phyloP scores from a whole-genome alignment of 2,797 vertebrate genomes.

The Amazona ochrocephala region DNA sequence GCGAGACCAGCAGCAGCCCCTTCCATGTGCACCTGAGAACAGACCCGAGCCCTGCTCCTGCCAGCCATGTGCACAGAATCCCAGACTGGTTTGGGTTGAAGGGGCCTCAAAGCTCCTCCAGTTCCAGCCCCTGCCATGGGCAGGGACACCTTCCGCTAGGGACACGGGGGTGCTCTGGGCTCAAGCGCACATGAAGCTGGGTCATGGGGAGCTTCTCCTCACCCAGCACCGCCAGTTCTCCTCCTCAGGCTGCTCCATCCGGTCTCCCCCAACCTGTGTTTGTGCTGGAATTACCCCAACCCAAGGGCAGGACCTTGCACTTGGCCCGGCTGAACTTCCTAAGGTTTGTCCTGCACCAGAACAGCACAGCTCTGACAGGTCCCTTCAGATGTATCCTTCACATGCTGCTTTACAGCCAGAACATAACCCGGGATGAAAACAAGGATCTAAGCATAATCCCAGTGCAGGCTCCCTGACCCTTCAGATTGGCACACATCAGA shows the following conservation, averaged over 20 bases:
- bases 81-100: neutral
- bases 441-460: neutral
- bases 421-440: neutral
- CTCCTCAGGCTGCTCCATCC: neutral
- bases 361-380: neutral
- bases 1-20: neutral
- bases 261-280: neutral
- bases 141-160: neutral
- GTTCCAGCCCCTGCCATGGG: neutral
- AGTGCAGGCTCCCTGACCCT: neutral
- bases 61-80: neutral
- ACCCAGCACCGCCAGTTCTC: neutral
- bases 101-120: neutral
- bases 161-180: neutral
- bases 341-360: neutral
- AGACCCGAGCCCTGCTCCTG: neutral
- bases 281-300: neutral
- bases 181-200: neutral
- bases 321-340: neutral
- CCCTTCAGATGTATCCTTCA: accelerated
- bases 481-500: neutral
- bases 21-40: neutral
- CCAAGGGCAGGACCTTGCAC: neutral
- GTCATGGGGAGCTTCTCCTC: neutral
- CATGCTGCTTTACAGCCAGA: neutral